phyloP scores from a whole-genome alignment of 2,797 vertebrate genomes.

The Paratrypauchen microcephalus region DNA sequence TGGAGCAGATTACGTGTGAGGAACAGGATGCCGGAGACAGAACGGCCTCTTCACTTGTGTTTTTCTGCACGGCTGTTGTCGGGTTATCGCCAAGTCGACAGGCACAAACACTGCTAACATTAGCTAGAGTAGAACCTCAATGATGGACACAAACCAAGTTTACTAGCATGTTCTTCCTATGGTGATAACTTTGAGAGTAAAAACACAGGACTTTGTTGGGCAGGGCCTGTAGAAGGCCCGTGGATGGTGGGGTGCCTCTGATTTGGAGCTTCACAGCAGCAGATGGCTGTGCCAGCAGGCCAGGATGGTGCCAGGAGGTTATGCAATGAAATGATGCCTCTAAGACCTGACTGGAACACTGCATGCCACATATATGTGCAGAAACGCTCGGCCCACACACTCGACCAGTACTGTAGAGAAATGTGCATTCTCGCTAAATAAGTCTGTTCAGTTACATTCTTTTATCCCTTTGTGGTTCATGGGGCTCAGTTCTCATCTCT shows the following conservation, averaged over 20 bases:
- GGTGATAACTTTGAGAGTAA: constrained; percentile 16
- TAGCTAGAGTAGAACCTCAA: constrained; percentile 34
- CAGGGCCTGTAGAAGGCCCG: constrained; percentile 62
- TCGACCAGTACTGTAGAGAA: constrained; percentile 35
- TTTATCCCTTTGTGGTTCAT: not conserved
- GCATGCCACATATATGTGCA: constrained; percentile 71
- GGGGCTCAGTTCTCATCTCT: not conserved
- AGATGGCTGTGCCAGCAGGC: constrained; percentile 82
- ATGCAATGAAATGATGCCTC: constrained; percentile 79
- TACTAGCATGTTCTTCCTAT: constrained; percentile 7
- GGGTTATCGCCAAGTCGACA: constrained; percentile 60
- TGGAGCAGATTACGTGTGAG: constrained; percentile 67
- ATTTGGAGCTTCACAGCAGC: constrained; percentile 68
- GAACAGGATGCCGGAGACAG: constrained; percentile 65
- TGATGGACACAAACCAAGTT: constrained; percentile 23
- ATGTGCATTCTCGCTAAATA: constrained; percentile 12
- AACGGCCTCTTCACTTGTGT: constrained; percentile 61
- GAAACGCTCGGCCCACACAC: constrained; percentile 68
- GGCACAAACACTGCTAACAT: constrained; percentile 39
- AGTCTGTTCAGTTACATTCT: not conserved
- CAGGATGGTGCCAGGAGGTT: constrained; percentile 76
- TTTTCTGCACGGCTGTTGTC: constrained; percentile 63
- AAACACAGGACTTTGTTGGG: constrained; percentile 26
- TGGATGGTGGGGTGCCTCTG: constrained; percentile 57
- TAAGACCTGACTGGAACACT: constrained; percentile 71